phyloP scores from a whole-genome alignment of 2,113 vertebrate genomes.

The Misgurnus anguillicaudatus region DNA sequence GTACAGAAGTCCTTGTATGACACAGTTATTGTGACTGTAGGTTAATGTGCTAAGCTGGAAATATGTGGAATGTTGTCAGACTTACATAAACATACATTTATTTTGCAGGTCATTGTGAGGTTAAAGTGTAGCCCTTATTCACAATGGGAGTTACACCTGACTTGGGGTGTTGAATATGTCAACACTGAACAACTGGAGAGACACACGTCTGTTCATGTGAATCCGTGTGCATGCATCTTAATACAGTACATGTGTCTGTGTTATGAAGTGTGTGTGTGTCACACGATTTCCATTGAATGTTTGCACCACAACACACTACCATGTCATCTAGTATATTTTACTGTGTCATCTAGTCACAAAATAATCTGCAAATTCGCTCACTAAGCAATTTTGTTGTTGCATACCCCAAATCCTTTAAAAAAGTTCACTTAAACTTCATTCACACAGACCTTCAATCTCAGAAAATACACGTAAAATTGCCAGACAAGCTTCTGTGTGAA shows the following conservation, averaged over 20 bases:
- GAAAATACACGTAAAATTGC: no score
- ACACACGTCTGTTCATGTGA: conserved; percentile 14
- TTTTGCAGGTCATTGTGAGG: conserved; percentile 30
- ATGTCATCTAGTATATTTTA: no score
- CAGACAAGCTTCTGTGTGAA: no score
- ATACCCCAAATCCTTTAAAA: no score
- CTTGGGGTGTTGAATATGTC: conserved; percentile 9
- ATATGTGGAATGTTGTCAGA: neutral
- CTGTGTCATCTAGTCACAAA: no score
- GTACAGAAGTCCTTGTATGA: conserved; percentile 11
- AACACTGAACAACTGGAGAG: conserved; percentile 28
- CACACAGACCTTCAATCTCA: no score
- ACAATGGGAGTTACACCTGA: conserved; percentile 14
- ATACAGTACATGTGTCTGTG: conserved; percentile 15
- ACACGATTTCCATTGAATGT: no score
- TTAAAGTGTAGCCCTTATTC: conserved; percentile 5
- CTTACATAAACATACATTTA: conserved; percentile 20
- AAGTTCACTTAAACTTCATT: no score
- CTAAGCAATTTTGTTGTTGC: no score
- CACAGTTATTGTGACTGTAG: neutral
- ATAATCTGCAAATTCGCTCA: no score
- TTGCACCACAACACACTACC: no score
- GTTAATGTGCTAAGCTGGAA: neutral
- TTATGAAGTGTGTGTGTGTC: neutral
- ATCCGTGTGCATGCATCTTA: conserved; percentile 11